Conservation (phyloP, 2,113 vertebrate species). For the Opisthocomus hoazin region DNA sequence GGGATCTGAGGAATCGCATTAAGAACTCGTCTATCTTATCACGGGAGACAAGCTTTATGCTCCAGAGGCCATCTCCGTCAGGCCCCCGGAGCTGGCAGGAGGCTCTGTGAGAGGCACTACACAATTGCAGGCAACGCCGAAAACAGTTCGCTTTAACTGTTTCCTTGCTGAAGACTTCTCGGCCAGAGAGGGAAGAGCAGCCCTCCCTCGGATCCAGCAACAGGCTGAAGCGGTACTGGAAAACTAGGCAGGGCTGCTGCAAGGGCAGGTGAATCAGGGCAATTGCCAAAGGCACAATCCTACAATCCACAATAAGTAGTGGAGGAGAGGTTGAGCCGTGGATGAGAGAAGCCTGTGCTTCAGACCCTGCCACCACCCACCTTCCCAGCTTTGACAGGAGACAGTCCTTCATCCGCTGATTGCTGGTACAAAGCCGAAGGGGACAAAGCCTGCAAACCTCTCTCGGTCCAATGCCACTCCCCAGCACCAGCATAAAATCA, state of each 20-base stretch:
- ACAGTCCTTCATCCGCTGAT: neutral
- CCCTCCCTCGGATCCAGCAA: fast-evolving
- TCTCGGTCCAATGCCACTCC: fast-evolving
- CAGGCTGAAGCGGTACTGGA: fast-evolving
- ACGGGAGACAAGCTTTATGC: neutral
- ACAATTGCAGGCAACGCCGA: neutral
- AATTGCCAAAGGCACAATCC: neutral
- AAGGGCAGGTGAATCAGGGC: neutral
- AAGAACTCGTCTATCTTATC: neutral
- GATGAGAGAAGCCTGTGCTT: neutral
- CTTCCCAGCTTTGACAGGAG: neutral
- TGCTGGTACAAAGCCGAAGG: neutral
- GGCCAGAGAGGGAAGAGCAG: neutral
- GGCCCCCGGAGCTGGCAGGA: neutral
- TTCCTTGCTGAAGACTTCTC: neutral
- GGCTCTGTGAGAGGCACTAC: too few relatives aligned
- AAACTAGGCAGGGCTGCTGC: neutral
- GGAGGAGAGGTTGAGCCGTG: neutral
- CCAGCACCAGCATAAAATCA: neutral
- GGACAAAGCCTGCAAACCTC: neutral
- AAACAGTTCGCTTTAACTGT: neutral
- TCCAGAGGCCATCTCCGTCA: neutral
- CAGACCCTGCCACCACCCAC: neutral
- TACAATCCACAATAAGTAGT: neutral
- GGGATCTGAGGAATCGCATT: neutral